These are phyloP conservation scores for Poeciliopsis turneri DNA, from an alignment of 2,797 vertebrate species.

Conservation along the genomic window DNA sequence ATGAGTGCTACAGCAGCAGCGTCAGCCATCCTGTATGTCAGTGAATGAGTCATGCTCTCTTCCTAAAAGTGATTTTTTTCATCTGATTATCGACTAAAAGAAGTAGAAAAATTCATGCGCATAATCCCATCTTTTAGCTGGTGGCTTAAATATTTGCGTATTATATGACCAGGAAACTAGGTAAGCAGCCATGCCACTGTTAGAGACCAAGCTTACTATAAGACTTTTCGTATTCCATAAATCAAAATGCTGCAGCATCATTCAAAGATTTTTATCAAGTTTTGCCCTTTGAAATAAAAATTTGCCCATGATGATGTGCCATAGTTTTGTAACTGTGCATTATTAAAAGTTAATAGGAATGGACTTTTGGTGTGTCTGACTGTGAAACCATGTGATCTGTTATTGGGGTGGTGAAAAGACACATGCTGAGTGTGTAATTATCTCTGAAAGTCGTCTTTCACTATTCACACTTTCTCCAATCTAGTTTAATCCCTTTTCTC, in stretches of 20 bases:
- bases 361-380: constrained; percentile 23
- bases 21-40: neutral
- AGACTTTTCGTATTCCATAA: neutral
- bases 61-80: neutral
- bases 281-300: constrained; percentile 4
- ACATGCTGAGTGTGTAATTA: constrained; percentile 59
- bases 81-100: constrained; percentile 14
- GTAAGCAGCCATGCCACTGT: constrained; percentile 17
- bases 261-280: constrained; percentile 3
- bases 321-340: constrained; percentile 15
- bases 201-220: constrained; percentile 4
- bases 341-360: constrained; percentile 19
- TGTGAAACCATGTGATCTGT: constrained; percentile 26
- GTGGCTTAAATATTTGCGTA: constrained; percentile 34
- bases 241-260: neutral
- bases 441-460: constrained; percentile 37
- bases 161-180: constrained; percentile 21
- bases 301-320: neutral
- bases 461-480: constrained; percentile 41
- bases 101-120: constrained; percentile 23
- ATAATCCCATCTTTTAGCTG: constrained; percentile 25
- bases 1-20: neutral
- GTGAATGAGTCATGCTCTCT: neutral
- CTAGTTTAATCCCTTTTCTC: constrained; percentile 46
- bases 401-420: constrained; percentile 40